phyloP scores from a whole-genome alignment of 2,113 vertebrate species.

The Microtus oregoni region DNA sequence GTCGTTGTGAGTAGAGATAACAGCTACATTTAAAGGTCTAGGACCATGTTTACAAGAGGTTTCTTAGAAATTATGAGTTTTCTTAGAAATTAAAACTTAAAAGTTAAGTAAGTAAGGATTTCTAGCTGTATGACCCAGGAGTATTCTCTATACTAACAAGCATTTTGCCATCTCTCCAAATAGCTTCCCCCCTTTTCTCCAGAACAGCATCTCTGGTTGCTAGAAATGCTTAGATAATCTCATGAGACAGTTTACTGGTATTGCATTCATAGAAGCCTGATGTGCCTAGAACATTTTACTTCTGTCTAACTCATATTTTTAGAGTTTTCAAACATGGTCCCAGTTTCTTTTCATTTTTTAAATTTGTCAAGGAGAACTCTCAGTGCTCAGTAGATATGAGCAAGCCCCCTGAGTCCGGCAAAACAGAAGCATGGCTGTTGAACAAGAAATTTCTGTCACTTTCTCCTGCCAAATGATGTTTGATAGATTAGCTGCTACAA shows the following conservation, averaged over 20 bases:
- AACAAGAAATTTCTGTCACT: constrained; percentile 80
- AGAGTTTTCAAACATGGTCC: not conserved
- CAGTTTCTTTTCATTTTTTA: not conserved
- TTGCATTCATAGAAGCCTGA: not conserved
- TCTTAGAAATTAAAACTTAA: constrained; percentile 24
- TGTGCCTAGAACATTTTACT: not conserved
- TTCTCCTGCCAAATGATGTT: constrained; percentile 80
- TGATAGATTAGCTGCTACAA: constrained; percentile 80
- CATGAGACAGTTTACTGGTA: not conserved
- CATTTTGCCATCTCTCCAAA: not conserved
- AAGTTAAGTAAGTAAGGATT: not conserved
- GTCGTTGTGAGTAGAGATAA: not conserved
- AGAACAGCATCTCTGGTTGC: not conserved
- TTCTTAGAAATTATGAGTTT: not conserved
- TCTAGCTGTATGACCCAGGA: not conserved
- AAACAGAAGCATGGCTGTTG: constrained; percentile 2
- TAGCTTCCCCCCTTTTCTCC: not conserved
- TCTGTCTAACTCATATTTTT: constrained; percentile 5
- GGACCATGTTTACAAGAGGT: not conserved
- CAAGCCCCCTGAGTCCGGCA: not conserved
- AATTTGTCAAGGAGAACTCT: not conserved
- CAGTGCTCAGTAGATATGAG: not conserved
- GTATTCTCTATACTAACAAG: constrained; percentile 7
- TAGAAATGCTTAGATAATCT: not conserved
- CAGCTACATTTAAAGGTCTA: not conserved